Percentiles rank a stretch among this genome's conserved stretches.
Evolutionary conservation across 2,797 vertebrate genomes (phyloP).

Genomic region (Peromyscus nudipes): DNA sequence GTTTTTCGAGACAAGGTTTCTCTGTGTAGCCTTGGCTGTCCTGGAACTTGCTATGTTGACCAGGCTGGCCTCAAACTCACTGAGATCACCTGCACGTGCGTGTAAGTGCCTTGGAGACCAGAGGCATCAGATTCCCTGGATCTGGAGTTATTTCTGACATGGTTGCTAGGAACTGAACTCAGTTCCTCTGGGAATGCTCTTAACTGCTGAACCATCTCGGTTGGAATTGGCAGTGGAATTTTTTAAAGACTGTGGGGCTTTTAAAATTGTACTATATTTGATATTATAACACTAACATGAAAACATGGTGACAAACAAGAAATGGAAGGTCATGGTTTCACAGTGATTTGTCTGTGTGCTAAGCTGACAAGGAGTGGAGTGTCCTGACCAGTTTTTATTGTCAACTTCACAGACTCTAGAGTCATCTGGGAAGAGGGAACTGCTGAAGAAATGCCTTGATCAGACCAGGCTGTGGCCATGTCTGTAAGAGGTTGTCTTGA

Average conservation of each 20-base stretch:
- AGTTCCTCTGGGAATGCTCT: not conserved
- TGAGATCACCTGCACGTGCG: not conserved
- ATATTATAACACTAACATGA: not conserved
- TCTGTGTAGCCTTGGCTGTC: not conserved
- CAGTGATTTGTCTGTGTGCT: not conserved
- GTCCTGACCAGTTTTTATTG: not conserved
- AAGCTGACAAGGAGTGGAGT: not conserved
- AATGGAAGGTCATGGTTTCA: not conserved
- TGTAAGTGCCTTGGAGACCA: not conserved
- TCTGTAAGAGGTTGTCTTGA: not conserved
- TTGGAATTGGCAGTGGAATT: no score
- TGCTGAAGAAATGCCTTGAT: not conserved
- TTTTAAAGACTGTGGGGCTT: not conserved
- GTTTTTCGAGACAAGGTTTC: not conserved
- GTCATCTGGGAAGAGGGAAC: not conserved
- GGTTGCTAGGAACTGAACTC: not conserved
- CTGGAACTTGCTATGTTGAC: not conserved
- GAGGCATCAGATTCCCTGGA: not conserved
- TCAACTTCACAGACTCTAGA: no score
- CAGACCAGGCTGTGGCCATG: not conserved
- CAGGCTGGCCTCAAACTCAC: not conserved
- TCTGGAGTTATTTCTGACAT: not conserved
- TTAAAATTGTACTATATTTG: not conserved
- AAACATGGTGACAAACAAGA: not conserved
- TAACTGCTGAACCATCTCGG: not conserved